Evolutionary conservation across 2,888 invertebrate species (phyloP), one percentile per base, ranked within the genome.

Genomic region (Latheticus oryzae): DNA sequence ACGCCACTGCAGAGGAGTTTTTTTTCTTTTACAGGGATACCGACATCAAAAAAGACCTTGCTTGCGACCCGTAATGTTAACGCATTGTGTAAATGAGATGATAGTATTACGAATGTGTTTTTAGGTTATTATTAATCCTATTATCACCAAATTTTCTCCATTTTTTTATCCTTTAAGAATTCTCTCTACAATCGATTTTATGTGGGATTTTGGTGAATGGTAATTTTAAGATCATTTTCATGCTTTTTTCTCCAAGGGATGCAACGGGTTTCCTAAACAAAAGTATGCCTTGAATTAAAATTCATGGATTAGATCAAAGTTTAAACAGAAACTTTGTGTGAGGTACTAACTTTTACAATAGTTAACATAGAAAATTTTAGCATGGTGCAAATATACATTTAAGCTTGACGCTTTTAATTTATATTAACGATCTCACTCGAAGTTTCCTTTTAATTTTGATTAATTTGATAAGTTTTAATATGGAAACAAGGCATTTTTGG

Each of bases 51-150:
- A 61, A 35, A 38, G 19, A 63, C 68, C 28, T 19, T 72, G 72
- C 52, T 65, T 58, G 61, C 60, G 71, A 75, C 73, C 76, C 70
- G 72, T 69, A 75, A 76, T 76, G 74, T 76, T 74, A 67, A 70
- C 72, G 76, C 75, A 73, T 53, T 38, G 73, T 50, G 61, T 64
- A 66, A 23, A 38, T 70, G 71, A 58, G 69, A 66, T 70, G 69
- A 60, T 61, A 23, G 64, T 53, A 55, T 58, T 61, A 53, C 58
- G 65, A 60, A 61, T 66, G 67, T 53, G 64, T 64, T 58, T 47
- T 50, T 65, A 68, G 66, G 63, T 51, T 65, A 68, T 60, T 56
- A 55, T 43, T 43, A 28, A 42, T 64, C 65, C 71, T 60, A 52
- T 67, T 40, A 62, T 62, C 59, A 61, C 63, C 62, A 63, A 61